These are phyloP conservation scores for Liposcelis brunnea DNA, from an alignment of 2,888 invertebrate species.

Conservation along the genomic window DNA sequence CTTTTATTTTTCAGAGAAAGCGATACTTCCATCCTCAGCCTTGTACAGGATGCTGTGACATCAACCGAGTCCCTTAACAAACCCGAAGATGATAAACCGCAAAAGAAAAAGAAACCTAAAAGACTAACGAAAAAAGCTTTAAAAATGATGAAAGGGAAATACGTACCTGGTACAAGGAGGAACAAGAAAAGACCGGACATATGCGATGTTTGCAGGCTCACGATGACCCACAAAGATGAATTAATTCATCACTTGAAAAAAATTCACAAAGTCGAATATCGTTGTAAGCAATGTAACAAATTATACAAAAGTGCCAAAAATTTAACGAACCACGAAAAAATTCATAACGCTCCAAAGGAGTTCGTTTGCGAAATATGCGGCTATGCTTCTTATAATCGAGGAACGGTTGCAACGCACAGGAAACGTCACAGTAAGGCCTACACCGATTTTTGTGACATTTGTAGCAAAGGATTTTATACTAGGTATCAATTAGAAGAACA, in stretches of 20 bases:
- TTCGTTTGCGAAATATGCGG: conserved; percentile 3
- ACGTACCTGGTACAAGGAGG: conserved; percentile 3
- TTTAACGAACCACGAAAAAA: conserved; percentile 5
- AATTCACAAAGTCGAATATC: conserved; percentile 5
- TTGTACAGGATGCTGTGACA: too few species aligned
- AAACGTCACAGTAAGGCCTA: conserved; percentile 38
- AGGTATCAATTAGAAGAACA: conserved; percentile 32
- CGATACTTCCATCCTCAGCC: too few species aligned
- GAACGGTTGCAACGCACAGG: conserved; percentile 27
- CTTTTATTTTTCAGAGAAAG: too few species aligned
- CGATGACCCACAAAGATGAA: conserved; percentile 7
- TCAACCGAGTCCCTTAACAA: too few species aligned
- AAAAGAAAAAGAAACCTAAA: conserved; percentile 3
- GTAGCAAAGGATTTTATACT: conserved; percentile 25
- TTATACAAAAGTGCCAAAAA: conserved; percentile 4
- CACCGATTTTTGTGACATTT: conserved; percentile 23
- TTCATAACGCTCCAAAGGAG: conserved; percentile 1
- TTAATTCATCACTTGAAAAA: conserved; percentile 7
- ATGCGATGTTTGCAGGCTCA: conserved; percentile 5
- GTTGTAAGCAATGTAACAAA: conserved; percentile 6
- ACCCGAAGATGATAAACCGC: too few species aligned
- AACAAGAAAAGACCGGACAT: conserved; percentile 8
- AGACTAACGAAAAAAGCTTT: conserved; percentile 5
- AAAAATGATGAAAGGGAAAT: conserved; percentile 3
- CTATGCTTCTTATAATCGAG: conserved; percentile 2